Evolutionary conservation across 1,140 invertebrate genomes (phyloP), one percentile per base, ranked within the genome.

Genomic region (Fopius arisanus): DNA sequence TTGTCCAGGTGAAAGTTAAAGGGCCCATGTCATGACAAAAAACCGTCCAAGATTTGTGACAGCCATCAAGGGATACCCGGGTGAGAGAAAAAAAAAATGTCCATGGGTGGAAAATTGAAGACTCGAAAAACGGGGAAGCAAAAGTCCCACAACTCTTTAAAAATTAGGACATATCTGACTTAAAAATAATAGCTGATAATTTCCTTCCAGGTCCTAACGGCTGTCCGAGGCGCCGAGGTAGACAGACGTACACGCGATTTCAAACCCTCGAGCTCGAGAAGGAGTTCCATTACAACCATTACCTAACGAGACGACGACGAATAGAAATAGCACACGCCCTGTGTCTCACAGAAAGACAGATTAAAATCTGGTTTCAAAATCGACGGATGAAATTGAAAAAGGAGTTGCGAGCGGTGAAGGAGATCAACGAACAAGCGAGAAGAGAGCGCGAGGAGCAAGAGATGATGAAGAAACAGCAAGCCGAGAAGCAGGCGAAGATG

Each of bases 281-380:
- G 88, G 97, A 99, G 90, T 99, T 99, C 88, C 97, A 99, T 87
- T 99, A 97, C 89, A 98, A 98, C 88, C 96, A 98, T 82, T 99
- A 99, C 89, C 91, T 98, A 84, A 98, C 97, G 78, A 91, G 97
- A 83, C 91, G 97, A 86, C 92, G 97, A 84, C 92, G 97, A 89
- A 98, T 99, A 90, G 97, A 98, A 88, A 98, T 99, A 78, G 97
- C 97, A 9, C 97, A 98, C 88, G 96, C 96, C 33, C 91, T 98
- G 12, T 98, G 97, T 86, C 91, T 98, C 63, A 98, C 97, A 72
- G 97, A 98, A 88, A 91, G 97, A 77, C 97, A 98, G 89, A 98
- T 98, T 82, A 98, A 98, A 90, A 98, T 98, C 83, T 98, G 96
- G 96, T 98, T 98, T 88, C 96, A 98, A 88, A 98, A 98, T 88